Base-by-base conservation (phyloP, 1,140 invertebrate species). In the Varroa destructor region DNA sequence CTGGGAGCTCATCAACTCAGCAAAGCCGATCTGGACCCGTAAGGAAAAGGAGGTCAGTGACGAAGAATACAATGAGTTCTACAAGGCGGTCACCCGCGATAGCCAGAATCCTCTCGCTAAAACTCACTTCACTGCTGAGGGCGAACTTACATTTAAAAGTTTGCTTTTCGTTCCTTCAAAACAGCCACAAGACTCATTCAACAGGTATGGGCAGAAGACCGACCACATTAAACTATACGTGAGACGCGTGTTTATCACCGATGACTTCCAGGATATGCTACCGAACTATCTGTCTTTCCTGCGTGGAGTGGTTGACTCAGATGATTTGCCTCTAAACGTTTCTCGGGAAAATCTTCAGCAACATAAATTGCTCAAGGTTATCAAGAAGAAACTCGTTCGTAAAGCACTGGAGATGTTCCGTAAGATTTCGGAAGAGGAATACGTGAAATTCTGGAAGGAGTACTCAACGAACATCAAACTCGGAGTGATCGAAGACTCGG, bases 251-350 rank as follows among this genome's bases (percentile, higher is more conserved):
- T 99, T 99, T 81, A 99, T 99, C 79, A 99, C 95, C 14, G 96
- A 99, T 77, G 93, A 99, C 82, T 98, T 99, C 82, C 93, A 93
- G 78, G 96, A 99, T 78, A 93, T 99, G 88, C 92, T 99, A 87
- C 97, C 97, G 70, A 97, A 93, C 79, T 99, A 98, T 79, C 83
- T 99, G 73, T 88, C 84, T 70, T 99, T 99, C 79, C 85, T 97
- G 71, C 86, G 88, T 75, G 97, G 97, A 77, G 89, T 99, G 73
- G 96, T 99, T 43, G 97, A 99, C 81, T 96, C 92, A n/a, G 97
- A 99, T 81, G 97, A 99, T 83, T 82, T 99, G 72, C 97, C 97
- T 3, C 82, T 99, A 71, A 99, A 99, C 81, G 96, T 99, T 14
- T 96, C 92, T 0, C 86, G 97, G 75, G 97, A 99, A 83, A 98